These are phyloP conservation scores for Creontiades dilutus DNA, from an alignment of 2,888 invertebrate genomes.

Conservation along the genomic window DNA sequence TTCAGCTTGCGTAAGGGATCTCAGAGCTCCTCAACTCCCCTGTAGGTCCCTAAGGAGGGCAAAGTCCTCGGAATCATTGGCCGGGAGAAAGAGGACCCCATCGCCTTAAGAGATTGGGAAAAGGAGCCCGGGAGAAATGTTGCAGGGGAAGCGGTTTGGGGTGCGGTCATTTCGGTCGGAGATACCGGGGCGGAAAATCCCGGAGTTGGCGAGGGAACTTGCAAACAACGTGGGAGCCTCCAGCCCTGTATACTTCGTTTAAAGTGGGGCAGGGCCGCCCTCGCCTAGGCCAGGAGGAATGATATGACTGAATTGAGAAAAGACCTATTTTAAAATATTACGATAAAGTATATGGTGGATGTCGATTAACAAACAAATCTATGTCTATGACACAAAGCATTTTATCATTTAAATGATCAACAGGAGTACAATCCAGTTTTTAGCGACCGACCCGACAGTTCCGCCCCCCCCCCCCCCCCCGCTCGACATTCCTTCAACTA, in stretches of 20 bases:
- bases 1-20: not conserved
- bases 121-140: not conserved
- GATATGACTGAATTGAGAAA: too few species aligned
- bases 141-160: not conserved
- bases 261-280: not conserved
- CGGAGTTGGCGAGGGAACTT: not conserved
- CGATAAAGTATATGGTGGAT: too few species aligned
- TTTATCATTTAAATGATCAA: too few species aligned
- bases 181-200: not conserved
- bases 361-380: too few species aligned
- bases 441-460: too few species aligned
- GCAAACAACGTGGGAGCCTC: slow-evolving; percentile 7
- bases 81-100: not conserved
- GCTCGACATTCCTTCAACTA: too few species aligned
- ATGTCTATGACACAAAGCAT: too few species aligned
- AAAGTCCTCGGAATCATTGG: not conserved
- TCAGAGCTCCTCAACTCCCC: not conserved
- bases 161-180: slow-evolving; percentile 12
- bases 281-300: too few species aligned
- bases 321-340: too few species aligned
- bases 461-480: too few species aligned
- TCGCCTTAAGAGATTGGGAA: slow-evolving; percentile 36
- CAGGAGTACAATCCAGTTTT: too few species aligned
- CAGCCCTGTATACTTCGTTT: not conserved
- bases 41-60: not conserved